Evolutionary conservation across 2,888 invertebrate genomes (phyloP), one percentile per base, ranked within the genome.

Genomic region (Salpingus planirostris): DNA sequence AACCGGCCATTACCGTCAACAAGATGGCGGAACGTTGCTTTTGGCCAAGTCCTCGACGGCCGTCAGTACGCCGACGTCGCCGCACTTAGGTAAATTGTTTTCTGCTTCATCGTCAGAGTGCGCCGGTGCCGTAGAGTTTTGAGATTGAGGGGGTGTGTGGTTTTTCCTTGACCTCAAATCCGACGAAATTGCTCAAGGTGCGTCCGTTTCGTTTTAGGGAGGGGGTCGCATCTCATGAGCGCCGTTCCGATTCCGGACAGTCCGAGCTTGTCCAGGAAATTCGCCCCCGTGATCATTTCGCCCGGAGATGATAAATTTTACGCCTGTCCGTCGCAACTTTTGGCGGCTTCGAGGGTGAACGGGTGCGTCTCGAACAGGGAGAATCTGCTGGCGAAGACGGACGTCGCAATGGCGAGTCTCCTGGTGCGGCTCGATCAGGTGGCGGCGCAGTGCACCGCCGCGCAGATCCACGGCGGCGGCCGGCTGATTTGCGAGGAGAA

Each of bases 401-500:
- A 80, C 52, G 73, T 73, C 25, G 80, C 80, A 2, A 78, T 80
- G 61, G 73, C 76, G 1, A 80, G 78, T 3, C 58, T 83, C 24
- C 59, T 82, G 43, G 74, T 76, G 43, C 65, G 79, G 43, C 59
- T 83, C 43, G 81, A 83, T 49, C 79, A 78, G 47, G 76, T 78
- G 11, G 80, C 81, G 3, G 78, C 76, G 38, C 76, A 76, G 44
- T 83, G 83, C 50, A 73, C 75, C 4, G 76, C 76, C 8, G 82
- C 83, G 13, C 83, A 84, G 55, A 71, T 78, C 1, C 81, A 80
- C 26, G 84, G 84, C 1, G 83, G 84, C 1, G 82, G 83, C 0
- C 72, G 75, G 33, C 74, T 77, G 46, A 82, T 84, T 49, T 79
- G 81, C 49, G 84, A 85, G 57, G 73, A 78, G 23, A 81, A 83